phyloP scores from a whole-genome alignment of 2,113 vertebrate species.

The Istiophorus platypterus region DNA sequence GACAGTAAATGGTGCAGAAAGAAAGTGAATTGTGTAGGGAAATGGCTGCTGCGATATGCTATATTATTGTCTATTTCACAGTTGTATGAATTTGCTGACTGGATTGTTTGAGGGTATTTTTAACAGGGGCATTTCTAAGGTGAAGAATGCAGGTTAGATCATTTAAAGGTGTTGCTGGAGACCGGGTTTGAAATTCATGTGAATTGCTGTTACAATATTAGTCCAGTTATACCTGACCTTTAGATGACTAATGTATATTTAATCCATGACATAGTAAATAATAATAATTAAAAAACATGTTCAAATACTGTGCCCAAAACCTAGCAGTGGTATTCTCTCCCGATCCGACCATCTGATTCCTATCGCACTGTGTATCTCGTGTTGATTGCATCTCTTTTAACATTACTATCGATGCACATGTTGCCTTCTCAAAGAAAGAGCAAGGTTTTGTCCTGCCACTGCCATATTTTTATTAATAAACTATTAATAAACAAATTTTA shows the following conservation, averaged over 20 bases:
- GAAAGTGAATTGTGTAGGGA: conserved; percentile 72
- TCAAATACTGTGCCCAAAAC: not conserved
- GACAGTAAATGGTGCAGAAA: conserved; percentile 72
- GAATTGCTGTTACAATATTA: not conserved
- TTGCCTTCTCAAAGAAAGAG: not conserved
- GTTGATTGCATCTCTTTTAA: not conserved
- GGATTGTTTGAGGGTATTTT: conserved; percentile 63
- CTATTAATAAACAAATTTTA: no score
- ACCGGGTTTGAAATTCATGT: conserved; percentile 19
- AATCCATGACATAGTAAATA: not conserved
- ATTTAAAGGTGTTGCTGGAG: not conserved
- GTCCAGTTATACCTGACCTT: not conserved
- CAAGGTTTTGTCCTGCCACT: no score
- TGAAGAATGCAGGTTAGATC: conserved; percentile 31
- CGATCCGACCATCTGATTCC: not conserved
- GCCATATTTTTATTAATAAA: no score
- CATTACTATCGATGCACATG: not conserved
- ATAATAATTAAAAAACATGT: not conserved
- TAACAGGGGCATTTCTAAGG: conserved; percentile 31
- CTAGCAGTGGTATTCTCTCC: not conserved
- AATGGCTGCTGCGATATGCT: conserved; percentile 73
- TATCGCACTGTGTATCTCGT: no score
- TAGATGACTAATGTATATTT: not conserved
- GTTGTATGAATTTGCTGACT: conserved; percentile 74
- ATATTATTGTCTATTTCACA: conserved; percentile 81